A percentile compares a stretch with the other conserved stretches of the same genome.
phyloP scores from a whole-genome alignment of 2,888 invertebrate species.

The Diaprepes abbreviatus region DNA sequence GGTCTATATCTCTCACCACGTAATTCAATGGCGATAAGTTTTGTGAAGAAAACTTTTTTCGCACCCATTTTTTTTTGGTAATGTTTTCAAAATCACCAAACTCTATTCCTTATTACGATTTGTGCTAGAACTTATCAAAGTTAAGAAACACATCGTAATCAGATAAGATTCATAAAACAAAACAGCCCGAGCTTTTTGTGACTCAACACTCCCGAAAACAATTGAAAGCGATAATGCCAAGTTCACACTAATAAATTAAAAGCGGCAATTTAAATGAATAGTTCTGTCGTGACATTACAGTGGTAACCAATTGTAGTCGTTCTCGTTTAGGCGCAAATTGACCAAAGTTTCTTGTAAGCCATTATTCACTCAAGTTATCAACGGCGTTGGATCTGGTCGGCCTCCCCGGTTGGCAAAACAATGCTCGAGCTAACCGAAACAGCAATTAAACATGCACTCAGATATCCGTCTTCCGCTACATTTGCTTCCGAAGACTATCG shows the following conservation, averaged over 20 bases:
- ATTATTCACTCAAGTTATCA: slow-evolving; percentile 62
- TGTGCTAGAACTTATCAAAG: too few species aligned
- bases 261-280: slow-evolving; percentile 9
- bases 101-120: too few species aligned
- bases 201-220: neutral
- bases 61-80: too few species aligned
- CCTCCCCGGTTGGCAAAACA: slow-evolving; percentile 52
- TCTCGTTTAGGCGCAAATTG: slow-evolving; percentile 53
- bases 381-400: slow-evolving; percentile 57
- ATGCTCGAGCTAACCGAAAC: slow-evolving; percentile 60
- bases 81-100: too few species aligned
- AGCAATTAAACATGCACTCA: slow-evolving; percentile 67
- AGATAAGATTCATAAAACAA: too few species aligned
- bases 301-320: slow-evolving; percentile 28
- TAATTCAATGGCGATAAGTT: too few species aligned
- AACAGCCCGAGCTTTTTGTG: neutral
- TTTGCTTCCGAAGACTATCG: slow-evolving; percentile 64
- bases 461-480: slow-evolving; percentile 67
- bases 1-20: too few species aligned
- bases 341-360: slow-evolving; percentile 59
- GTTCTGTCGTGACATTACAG: slow-evolving; percentile 31
- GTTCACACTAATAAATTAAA: slow-evolving; percentile 11
- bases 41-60: too few species aligned
- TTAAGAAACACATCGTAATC: too few species aligned
- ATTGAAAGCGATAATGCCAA: neutral